Evolutionary conservation across 1,140 invertebrate genomes (phyloP), one percentile per base, ranked within the genome.

Genomic region (Lucilia cuprina): DNA sequence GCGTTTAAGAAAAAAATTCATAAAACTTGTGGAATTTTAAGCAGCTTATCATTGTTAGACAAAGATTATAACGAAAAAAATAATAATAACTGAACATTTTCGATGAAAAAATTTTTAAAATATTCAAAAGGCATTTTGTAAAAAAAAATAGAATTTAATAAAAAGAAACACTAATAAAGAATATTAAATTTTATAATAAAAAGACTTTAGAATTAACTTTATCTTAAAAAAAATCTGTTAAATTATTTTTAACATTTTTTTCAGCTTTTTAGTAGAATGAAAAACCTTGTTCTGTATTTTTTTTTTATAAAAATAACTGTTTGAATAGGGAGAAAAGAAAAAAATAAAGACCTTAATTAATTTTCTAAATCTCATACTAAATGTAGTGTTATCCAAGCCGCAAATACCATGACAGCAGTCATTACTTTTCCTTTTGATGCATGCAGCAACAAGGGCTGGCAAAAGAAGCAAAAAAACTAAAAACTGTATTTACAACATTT

Each of bases 401-500:
- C 41, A 80, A 80, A 80, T 49, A 49, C 77, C 77, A 50, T 80
- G 41, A 80, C 77, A 80, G 77, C 77, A 80, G 77, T 80, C 77
- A 80, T 80, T 80, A 80, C 41, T 80, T 80, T 49, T 80, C 77
- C 19, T 21, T 70, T 70, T 70, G 60, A 65, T n/a, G 60, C 60
- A 65, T 30, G n/a, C 65, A 25, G 9, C n/a, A 70, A 9, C 65
- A 70, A 30, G 25, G 3, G 21, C 65, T 60, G 5, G 55, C 14
- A 60, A 60, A 10, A 70, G 10, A 70, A 21, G 13, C 13, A 80
- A 25, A 49, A 41, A 47, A 35, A 41, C 21, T 14, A 75, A 5
- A 35, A 21, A 75, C 34, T 41, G 41, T 10, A 41, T 41, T 41
- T n/a, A 60, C 55, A 60, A 60, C 55, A 60, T 17, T 60, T 60